These are phyloP conservation scores for Trogon melanurus DNA, from an alignment of 2,113 vertebrate species.

Conservation along the genomic window DNA sequence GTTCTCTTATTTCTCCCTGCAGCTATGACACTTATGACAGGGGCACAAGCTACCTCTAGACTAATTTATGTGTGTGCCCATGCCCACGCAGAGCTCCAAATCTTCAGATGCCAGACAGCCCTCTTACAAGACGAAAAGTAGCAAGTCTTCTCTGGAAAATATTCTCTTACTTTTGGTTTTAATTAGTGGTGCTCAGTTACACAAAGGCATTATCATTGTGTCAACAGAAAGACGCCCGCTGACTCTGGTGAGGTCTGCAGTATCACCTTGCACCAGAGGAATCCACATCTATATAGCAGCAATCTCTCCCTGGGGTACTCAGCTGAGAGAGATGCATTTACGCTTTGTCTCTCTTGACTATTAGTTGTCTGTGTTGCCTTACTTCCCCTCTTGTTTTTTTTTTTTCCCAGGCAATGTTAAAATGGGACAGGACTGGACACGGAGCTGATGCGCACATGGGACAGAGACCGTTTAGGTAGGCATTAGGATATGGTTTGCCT, in stretches of 20 bases:
- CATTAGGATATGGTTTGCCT: background rate
- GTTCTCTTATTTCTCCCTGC: background rate
- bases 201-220: background rate
- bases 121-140: background rate
- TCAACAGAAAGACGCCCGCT: background rate
- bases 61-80: background rate
- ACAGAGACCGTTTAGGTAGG: background rate
- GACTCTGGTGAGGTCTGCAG: background rate
- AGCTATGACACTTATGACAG: background rate
- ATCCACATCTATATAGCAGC: background rate
- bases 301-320: background rate
- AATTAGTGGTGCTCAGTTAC: background rate
- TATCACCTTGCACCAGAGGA: background rate
- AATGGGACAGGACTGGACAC: background rate
- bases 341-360: background rate
- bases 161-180: slow-evolving; percentile 22
- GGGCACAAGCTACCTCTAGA: background rate
- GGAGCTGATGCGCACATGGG: background rate
- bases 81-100: background rate
- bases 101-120: background rate
- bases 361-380: background rate
- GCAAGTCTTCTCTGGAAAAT: background rate
- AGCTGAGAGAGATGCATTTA: background rate
- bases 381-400: background rate
- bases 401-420: background rate